Percentiles rank a stretch among this genome's conserved stretches.
Evolutionary conservation across 1,140 invertebrate species (phyloP).

Genomic region (Lutraria rhynchaena): DNA sequence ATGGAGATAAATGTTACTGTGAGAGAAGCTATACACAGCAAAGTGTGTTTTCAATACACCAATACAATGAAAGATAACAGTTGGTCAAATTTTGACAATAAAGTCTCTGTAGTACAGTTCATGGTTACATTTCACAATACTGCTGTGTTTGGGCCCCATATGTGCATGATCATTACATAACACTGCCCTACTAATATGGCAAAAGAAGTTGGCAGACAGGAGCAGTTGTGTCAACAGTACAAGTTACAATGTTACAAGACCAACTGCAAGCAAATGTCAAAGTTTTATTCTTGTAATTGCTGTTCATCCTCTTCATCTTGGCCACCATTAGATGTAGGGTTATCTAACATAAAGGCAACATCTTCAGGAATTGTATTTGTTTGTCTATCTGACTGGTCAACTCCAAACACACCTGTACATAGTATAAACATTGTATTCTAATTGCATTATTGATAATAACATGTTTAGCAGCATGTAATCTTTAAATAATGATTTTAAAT

Average conservation of each 20-base stretch:
- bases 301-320: constrained; percentile 1
- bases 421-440: background rate
- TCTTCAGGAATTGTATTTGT: constrained; percentile 18
- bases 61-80: too few relatives aligned
- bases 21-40: too few relatives aligned
- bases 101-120: too few relatives aligned
- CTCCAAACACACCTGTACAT: constrained; percentile 43
- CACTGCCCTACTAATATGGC: constrained; percentile 4
- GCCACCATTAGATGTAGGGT: background rate
- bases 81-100: too few relatives aligned
- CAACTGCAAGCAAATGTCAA: background rate
- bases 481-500: background rate
- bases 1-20: too few relatives aligned
- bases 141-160: too few relatives aligned
- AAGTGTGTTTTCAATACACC: too few relatives aligned
- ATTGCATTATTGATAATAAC: background rate
- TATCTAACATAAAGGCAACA: background rate
- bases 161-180: too few relatives aligned
- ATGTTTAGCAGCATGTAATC: background rate
- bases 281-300: background rate
- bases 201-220: constrained; percentile 7
- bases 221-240: background rate
- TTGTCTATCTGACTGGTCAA: background rate
- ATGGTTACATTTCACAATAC: too few relatives aligned
- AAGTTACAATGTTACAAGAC: background rate